These are phyloP conservation scores for Tichodroma muraria DNA, from an alignment of 2,113 vertebrate genomes.

Conservation along the genomic window DNA sequence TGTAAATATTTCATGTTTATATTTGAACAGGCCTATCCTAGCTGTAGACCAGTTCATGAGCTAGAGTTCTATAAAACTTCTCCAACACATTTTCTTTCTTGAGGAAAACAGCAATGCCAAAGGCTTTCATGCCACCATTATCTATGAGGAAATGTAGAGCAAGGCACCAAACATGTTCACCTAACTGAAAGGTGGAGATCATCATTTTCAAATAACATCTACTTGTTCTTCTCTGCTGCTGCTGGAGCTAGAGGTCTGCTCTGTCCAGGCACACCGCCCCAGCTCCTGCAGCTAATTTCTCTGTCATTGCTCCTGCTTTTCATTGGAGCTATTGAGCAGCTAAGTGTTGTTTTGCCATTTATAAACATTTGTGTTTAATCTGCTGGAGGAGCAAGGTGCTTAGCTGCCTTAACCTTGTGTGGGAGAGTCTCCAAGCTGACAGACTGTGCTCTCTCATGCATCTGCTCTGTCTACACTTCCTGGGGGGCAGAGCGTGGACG, in stretches of 20 bases:
- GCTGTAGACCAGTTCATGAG: neutral
- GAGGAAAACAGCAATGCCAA: accelerated
- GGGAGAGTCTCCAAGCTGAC: conserved; percentile 41
- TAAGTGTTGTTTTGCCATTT: neutral
- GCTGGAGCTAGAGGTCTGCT: neutral
- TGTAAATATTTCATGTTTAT: neutral
- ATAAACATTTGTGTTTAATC: neutral
- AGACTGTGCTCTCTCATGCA: conserved; percentile 8
- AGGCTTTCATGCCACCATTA: neutral
- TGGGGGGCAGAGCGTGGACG: neutral
- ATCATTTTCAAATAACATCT: neutral
- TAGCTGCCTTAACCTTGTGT: neutral
- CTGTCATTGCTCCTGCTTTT: neutral
- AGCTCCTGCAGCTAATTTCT: neutral
- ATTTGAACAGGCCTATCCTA: neutral
- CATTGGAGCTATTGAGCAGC: neutral
- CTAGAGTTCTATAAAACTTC: neutral
- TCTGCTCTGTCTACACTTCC: neutral
- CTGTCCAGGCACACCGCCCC: neutral
- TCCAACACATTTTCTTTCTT: neutral
- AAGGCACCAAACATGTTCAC: neutral
- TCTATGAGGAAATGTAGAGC: neutral
- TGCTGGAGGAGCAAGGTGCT: neutral
- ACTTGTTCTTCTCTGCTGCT: neutral
- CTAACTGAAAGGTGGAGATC: neutral